Conservation (phyloP, 2,113 vertebrate genomes). For the Hymenochirus boettgeri region DNA sequence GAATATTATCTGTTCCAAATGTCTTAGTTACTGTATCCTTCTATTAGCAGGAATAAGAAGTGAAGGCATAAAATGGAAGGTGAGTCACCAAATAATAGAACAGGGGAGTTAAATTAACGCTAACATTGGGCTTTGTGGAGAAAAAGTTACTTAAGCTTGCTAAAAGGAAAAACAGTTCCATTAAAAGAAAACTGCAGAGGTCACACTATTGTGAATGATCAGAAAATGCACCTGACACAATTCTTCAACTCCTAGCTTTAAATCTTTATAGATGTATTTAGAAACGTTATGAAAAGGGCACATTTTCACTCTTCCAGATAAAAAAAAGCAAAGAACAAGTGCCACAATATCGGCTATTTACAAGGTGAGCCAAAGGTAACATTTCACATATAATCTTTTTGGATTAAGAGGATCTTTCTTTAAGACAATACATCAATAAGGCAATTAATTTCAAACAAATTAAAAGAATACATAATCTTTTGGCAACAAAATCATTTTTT, state of each 20-base stretch:
- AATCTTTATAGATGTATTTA: not conserved
- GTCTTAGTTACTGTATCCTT: no score
- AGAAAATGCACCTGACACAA: not conserved
- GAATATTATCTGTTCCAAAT: no score
- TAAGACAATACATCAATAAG: conserved; percentile 3
- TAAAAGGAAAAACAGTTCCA: conserved; percentile 7
- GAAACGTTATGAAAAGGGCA: not conserved
- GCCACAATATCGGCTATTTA: not conserved
- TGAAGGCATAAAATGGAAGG: no score
- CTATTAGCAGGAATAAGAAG: no score
- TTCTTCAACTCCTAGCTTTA: not conserved
- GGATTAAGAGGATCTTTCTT: not conserved
- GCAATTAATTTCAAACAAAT: no score
- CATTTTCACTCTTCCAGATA: not conserved
- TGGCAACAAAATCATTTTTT: no score
- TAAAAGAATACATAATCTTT: no score
- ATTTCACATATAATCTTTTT: not conserved
- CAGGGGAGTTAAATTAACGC: not conserved
- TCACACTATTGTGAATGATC: not conserved
- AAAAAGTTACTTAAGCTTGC: no score
- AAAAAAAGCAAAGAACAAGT: not conserved
- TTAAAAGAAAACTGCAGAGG: not conserved
- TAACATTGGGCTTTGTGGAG: no score
- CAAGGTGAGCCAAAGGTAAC: not conserved
- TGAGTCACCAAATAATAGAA: not conserved